A percentile compares a stretch with the other conserved stretches of the same genome.
Evolutionary conservation across 2,113 vertebrate genomes (phyloP).

Genomic region (cattle (Bos taurus)): ARS-UCD2.0 NC_037332.1:55580501-55581000

Average conservation of each 20-base stretch:
- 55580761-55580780: background rate
- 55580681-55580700: background rate
- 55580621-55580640: background rate
- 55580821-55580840: background rate
- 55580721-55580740: background rate
- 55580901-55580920: background rate
- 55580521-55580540: background rate
- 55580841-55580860: background rate
- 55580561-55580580: accelerated
- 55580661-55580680: background rate
- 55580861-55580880: background rate
- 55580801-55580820: background rate
- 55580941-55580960: background rate
- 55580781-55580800: background rate
- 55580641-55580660: background rate
- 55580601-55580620: background rate
- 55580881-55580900: background rate
- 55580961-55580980: background rate
- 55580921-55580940: slow-evolving; percentile 9
- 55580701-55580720: background rate
- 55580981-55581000: background rate
- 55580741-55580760: background rate
- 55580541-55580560: background rate
- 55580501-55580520: background rate
- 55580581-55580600: background rate